Percentiles rank a stretch among this genome's conserved stretches.
Evolutionary conservation across 2,888 invertebrate species (phyloP).

Genomic region (Caenorhabditis sp.): DNA sequence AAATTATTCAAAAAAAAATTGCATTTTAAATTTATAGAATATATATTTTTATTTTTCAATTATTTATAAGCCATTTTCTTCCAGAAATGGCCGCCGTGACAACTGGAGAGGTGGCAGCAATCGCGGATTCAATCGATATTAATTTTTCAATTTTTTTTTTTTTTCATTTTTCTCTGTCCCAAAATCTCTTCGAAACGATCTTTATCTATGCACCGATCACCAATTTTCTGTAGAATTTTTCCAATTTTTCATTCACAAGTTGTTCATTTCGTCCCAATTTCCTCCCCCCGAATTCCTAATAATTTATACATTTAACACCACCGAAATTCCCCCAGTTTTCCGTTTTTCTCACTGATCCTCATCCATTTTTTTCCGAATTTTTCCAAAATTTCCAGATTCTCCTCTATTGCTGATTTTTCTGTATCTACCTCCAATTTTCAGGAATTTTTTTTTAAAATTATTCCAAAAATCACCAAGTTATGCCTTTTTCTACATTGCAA

Average conservation of each 20-base stretch:
- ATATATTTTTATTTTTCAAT: background rate
- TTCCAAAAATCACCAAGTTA: no score
- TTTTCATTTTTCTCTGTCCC: background rate
- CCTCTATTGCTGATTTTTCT: background rate
- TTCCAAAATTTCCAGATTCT: constrained; percentile 2
- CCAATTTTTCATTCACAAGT: background rate
- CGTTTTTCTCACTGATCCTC: background rate
- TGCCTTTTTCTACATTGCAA: no score
- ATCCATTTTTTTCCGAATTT: constrained; percentile 15
- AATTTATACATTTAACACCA: no score
- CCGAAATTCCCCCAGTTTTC: background rate
- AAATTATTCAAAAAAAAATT: no score
- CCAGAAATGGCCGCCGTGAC: constrained; percentile 2
- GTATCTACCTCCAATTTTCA: constrained; percentile 3
- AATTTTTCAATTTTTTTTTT: background rate
- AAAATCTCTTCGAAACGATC: background rate
- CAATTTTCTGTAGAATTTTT: background rate
- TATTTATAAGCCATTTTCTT: constrained; percentile 4
- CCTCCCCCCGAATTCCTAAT: no score
- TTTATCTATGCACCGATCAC: background rate
- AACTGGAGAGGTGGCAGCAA: background rate
- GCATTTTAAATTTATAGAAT: no score
- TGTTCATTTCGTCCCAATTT: background rate
- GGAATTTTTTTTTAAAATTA: constrained; percentile 1
- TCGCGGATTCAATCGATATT: constrained; percentile 2